phyloP scores from a whole-genome alignment of 2,797 vertebrate species.

The Poecilia velifera region DNA sequence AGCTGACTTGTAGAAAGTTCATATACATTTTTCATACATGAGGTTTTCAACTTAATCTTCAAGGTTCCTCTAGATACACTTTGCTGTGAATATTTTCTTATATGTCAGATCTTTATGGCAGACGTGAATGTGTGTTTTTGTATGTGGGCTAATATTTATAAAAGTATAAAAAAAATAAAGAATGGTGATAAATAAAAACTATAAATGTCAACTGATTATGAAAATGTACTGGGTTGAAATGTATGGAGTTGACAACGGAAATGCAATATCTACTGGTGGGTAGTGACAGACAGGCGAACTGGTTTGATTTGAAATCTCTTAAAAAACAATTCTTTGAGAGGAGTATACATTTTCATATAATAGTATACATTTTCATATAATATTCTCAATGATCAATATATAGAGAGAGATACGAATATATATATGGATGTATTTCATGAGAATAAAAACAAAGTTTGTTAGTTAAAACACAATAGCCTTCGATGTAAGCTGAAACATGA shows the following conservation, averaged over 20 bases:
- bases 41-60: slow-evolving; percentile 44
- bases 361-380: not conserved
- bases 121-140: not conserved
- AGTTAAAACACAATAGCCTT: not conserved
- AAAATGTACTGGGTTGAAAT: not conserved
- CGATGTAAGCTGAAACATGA: not conserved
- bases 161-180: not conserved
- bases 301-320: not conserved
- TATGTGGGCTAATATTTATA: not conserved
- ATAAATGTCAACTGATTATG: not conserved
- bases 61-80: slow-evolving; percentile 50
- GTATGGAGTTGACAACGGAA: not conserved
- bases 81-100: slow-evolving; percentile 26
- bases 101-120: slow-evolving; percentile 1
- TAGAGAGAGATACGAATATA: not conserved
- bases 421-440: not conserved
- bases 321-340: not conserved
- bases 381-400: not conserved
- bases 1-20: slow-evolving; percentile 63
- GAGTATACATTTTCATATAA: not conserved
- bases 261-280: not conserved
- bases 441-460: not conserved
- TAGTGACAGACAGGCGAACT: not conserved
- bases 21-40: slow-evolving; percentile 41
- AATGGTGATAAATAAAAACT: not conserved